phyloP scores from a whole-genome alignment of 2,797 vertebrate species.

The Anguilla pacifica region DNA sequence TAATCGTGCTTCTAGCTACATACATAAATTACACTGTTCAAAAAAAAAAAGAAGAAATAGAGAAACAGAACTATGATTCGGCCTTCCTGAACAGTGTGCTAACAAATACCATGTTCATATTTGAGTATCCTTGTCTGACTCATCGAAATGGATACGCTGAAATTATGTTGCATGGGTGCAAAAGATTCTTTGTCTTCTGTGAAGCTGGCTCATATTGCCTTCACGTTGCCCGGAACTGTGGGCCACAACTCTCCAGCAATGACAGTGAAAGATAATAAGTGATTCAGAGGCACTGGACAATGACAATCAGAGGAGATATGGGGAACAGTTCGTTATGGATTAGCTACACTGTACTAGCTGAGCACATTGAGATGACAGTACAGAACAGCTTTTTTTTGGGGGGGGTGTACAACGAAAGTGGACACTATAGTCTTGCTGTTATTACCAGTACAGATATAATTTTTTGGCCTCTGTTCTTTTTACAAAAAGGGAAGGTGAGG shows the following conservation, averaged over 20 bases:
- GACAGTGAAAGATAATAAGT: neutral
- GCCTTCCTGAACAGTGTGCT: neutral
- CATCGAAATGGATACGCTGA: neutral
- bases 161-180: neutral
- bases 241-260: neutral
- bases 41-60: neutral
- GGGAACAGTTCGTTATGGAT: neutral
- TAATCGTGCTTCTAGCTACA: neutral
- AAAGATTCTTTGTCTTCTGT: neutral
- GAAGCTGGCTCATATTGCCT: neutral
- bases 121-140: neutral
- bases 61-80: neutral
- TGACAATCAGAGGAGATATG: neutral
- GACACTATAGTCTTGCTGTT: neutral
- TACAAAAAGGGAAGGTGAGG: neutral
- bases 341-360: conserved; percentile 2
- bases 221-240: neutral
- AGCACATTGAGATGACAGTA: neutral
- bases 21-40: neutral
- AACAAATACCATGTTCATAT: neutral
- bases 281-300: neutral
- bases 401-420: neutral
- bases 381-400: neutral
- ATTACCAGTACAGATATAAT: neutral
- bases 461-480: neutral